These are phyloP conservation scores for Misgurnus mizolepis DNA, from an alignment of 2,113 vertebrate genomes.

Conservation along the genomic window DNA sequence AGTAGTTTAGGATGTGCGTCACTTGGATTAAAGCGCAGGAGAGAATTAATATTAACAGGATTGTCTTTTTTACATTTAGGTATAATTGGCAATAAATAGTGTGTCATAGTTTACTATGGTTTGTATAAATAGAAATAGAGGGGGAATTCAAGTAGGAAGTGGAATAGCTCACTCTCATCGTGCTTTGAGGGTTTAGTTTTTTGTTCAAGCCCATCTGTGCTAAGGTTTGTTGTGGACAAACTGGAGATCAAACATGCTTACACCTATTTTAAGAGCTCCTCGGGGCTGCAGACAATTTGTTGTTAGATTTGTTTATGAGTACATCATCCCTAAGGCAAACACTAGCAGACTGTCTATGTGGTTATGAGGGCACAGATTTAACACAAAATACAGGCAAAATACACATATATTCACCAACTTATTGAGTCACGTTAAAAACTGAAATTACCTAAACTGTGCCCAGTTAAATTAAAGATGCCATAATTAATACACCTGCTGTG, in stretches of 20 bases:
- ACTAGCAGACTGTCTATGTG: not conserved
- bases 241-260: slow-evolving; percentile 25
- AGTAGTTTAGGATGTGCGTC: too few species aligned
- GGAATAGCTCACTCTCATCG: slow-evolving; percentile 15
- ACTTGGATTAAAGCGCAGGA: too few species aligned
- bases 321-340: slow-evolving; percentile 2
- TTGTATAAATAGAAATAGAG: too few species aligned
- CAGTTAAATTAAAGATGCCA: too few species aligned
- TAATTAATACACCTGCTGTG: too few species aligned
- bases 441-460: too few species aligned
- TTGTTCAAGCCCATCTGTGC: slow-evolving; percentile 29
- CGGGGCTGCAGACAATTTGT: slow-evolving; percentile 19
- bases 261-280: slow-evolving; percentile 46
- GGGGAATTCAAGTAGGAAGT: not conserved
- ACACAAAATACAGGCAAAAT: not conserved
- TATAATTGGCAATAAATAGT: too few species aligned
- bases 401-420: too few species aligned
- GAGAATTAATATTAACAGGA: too few species aligned
- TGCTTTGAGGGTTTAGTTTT: slow-evolving; percentile 26
- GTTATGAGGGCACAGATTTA: slow-evolving; percentile 1
- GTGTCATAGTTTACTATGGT: not conserved
- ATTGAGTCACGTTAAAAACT: too few species aligned
- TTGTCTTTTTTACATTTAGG: too few species aligned
- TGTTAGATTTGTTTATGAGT: slow-evolving; percentile 44
- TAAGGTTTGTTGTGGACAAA: slow-evolving; percentile 12